A percentile compares a stretch with the other conserved stretches of the same genome.
Conservation (phyloP, 2,888 invertebrate genomes). For the Tiphia femorata region DNA sequence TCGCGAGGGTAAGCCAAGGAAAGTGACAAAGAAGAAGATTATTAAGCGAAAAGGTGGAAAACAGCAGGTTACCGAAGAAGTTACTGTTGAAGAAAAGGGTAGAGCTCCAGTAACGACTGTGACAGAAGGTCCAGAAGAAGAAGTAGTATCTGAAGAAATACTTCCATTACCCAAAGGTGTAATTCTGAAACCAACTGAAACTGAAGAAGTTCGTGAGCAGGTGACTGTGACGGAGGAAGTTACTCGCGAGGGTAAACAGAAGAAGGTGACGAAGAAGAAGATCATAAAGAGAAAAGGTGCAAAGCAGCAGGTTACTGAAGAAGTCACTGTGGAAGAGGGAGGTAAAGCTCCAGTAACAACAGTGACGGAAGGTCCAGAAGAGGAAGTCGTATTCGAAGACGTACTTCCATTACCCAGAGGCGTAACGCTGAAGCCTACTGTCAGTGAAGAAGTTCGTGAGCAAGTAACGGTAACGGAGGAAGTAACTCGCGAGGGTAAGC, state of each 20-base stretch:
- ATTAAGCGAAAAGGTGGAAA: slow-evolving; percentile 49
- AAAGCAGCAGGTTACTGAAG: slow-evolving; percentile 33
- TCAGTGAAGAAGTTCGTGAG: too few relatives aligned
- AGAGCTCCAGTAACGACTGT: slow-evolving; percentile 42
- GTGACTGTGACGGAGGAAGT: slow-evolving; percentile 20
- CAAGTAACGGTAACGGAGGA: too few relatives aligned
- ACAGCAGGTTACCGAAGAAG: slow-evolving; percentile 50
- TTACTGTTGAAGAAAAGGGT: slow-evolving; percentile 52
- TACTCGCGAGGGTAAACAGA: slow-evolving; percentile 60
- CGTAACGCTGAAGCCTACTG: too few relatives aligned
- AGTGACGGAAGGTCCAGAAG: slow-evolving; percentile 52
- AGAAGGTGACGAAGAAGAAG: slow-evolving; percentile 46
- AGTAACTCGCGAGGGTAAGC: too few relatives aligned
- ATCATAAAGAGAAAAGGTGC: slow-evolving; percentile 5
- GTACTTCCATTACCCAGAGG: too few relatives aligned
- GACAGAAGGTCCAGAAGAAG: slow-evolving; percentile 49
- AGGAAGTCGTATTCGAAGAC: too few relatives aligned
- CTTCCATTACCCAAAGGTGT: slow-evolving; percentile 55
- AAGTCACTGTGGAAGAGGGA: slow-evolving; percentile 53
- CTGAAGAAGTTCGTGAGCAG: slow-evolving; percentile 23
- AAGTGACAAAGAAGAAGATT: slow-evolving; percentile 36
- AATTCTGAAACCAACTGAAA: slow-evolving; percentile 52
- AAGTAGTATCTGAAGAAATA: slow-evolving; percentile 32
- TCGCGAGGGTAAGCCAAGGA: slow-evolving; percentile 61
- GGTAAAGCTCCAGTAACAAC: slow-evolving; percentile 40